These are phyloP conservation scores for Sesia apiformis DNA, from an alignment of 2,888 invertebrate species.

Conservation along the genomic window DNA sequence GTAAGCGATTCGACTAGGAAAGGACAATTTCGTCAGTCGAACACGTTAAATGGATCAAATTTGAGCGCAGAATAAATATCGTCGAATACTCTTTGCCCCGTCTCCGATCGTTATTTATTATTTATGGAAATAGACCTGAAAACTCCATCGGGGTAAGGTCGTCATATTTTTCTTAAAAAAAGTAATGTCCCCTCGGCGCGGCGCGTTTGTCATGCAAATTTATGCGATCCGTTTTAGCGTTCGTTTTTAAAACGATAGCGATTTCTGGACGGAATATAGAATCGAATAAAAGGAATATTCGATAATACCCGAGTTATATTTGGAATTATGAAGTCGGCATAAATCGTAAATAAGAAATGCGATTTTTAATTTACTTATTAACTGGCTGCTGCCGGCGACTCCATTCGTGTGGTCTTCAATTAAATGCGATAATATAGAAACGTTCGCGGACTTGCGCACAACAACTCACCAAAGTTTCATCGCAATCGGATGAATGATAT, in stretches of 20 bases:
- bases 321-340: constrained; percentile 42
- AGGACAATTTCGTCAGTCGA: too few species aligned
- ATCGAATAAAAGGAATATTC: constrained; percentile 37
- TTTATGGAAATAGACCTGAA: constrained; percentile 70
- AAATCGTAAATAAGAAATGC: constrained; percentile 32
- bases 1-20: too few species aligned
- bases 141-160: constrained; percentile 61
- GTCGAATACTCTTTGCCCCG: constrained; percentile 57
- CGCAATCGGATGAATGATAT: too few species aligned
- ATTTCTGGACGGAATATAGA: constrained; percentile 63
- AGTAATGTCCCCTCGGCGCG: constrained; percentile 54
- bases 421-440: too few species aligned
- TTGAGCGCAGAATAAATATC: constrained; percentile 64
- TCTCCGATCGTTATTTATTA: constrained; percentile 70
- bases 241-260: constrained; percentile 62
- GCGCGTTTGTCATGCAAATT: constrained; percentile 66
- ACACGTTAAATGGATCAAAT: constrained; percentile 45
- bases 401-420: too few species aligned
- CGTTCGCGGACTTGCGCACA: too few species aligned
- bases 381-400: too few species aligned
- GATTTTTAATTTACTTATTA: background rate
- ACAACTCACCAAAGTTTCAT: too few species aligned
- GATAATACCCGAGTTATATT: constrained; percentile 42
- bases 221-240: constrained; percentile 65
- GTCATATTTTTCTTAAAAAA: constrained; percentile 71